Evolutionary conservation across 2,888 invertebrate species (phyloP), one percentile per base, ranked within the genome.

Genomic region (Hirtodrosophila histrioides): DNA sequence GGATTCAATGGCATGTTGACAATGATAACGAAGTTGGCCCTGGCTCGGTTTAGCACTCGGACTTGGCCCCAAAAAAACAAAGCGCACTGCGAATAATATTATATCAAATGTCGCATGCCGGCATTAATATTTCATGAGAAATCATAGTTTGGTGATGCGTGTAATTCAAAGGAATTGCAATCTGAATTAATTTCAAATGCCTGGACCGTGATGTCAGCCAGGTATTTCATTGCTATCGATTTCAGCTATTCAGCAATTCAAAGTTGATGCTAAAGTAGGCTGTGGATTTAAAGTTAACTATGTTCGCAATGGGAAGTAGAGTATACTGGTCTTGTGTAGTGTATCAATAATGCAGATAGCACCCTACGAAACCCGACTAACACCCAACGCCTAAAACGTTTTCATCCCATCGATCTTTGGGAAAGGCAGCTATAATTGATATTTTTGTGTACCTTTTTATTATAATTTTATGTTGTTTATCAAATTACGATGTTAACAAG

Each of bases 101-200:
- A 81, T 81, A 81, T 81, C 82, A 84, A 78, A 84, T 84, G 81
- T 84, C 85, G 82, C 82, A 83, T 81, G 81, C 73, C 65, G 76
- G 60, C 85, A 82, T 82, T 82, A 82, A 82, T 82, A 82, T 82
- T 82, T 82, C 82, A 82, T 82, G 85, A 85, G 82, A 82, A 82
- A 85, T 82, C 82, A 82, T 85, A 85, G 82, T 78, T 85, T 82
- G 85, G 74, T 85, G 82, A 82, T 82, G 82, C 82, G 82, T 82
- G 85, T 85, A 82, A 82, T 85, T 82, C 82, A 85, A 82, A 82
- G 79, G 82, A 85, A 85, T 85, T 82, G 85, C 82, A 82, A 82
- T 82, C 82, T 82, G 82, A 82, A 82, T 82, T 82, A 78, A 82
- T 82, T 82, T 76, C 56, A 74, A 76, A 66, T 62, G 46, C 60